A percentile compares a stretch with the other conserved stretches of the same genome.
Conservation (phyloP, 2,888 invertebrate genomes). For the Temnothorax ravouxi region DNA sequence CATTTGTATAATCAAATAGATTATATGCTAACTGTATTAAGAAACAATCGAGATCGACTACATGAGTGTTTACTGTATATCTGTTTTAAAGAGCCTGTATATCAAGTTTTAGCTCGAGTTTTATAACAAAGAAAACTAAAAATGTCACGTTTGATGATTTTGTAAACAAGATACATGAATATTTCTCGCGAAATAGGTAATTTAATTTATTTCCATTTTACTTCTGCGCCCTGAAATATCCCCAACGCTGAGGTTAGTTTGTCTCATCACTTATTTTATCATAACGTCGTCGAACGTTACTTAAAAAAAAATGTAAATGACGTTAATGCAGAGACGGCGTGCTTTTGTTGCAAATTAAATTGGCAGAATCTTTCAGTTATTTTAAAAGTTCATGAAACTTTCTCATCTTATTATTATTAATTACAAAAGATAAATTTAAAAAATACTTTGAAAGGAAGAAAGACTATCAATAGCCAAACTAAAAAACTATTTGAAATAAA, state of each 20-base stretch:
- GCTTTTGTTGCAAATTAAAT: no score
- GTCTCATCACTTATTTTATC: neutral
- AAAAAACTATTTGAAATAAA: no score
- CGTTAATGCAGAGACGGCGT: no score
- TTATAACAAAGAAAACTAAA: constrained; percentile 60
- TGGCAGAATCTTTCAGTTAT: no score
- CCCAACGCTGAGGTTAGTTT: neutral
- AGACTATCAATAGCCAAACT: no score
- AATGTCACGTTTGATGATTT: constrained; percentile 65
- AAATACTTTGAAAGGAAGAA: no score
- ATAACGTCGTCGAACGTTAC: neutral
- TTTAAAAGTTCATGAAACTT: no score
- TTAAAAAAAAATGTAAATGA: neutral
- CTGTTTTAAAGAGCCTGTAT: constrained; percentile 26
- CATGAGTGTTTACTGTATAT: neutral
- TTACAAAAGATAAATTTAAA: no score
- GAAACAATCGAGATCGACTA: neutral
- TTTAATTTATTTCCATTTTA: neutral
- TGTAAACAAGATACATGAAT: constrained; percentile 71
- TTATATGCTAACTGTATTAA: constrained; percentile 21
- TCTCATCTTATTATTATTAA: no score
- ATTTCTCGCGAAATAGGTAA: constrained; percentile 7
- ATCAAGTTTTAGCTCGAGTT: constrained; percentile 50
- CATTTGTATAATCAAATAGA: constrained; percentile 32
- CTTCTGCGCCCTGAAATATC: neutral